phyloP scores from a whole-genome alignment of 2,797 vertebrate species.

The Typhlichthys subterraneus region DNA sequence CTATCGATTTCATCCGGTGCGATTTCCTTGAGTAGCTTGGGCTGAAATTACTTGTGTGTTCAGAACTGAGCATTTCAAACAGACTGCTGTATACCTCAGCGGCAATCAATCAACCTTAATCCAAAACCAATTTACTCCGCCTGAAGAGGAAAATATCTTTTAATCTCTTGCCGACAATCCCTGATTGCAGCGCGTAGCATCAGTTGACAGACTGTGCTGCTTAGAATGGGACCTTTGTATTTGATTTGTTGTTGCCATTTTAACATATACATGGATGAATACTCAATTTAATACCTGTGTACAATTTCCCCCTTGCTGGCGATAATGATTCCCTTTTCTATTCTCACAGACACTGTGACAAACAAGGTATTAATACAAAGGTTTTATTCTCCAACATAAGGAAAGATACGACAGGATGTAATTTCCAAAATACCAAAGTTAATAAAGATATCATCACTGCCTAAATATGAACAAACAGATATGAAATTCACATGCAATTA shows the following conservation, averaged over 20 bases:
- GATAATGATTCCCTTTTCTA: slow-evolving; percentile 27
- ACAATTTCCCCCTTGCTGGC: slow-evolving; percentile 28
- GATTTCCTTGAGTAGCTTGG: slow-evolving; percentile 71
- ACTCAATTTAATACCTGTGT: slow-evolving; percentile 41
- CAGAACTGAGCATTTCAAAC: slow-evolving; percentile 72
- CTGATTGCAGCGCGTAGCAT: slow-evolving; percentile 70
- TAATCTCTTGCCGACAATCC: slow-evolving; percentile 79
- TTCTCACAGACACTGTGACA: slow-evolving; percentile 20
- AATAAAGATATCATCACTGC: slow-evolving; percentile 12
- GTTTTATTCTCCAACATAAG: slow-evolving; percentile 11
- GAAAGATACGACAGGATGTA: slow-evolving; percentile 6
- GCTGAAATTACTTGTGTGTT: slow-evolving; percentile 72
- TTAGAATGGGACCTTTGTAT: slow-evolving; percentile 60
- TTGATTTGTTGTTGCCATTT: slow-evolving; percentile 51
- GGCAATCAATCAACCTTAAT: slow-evolving; percentile 81
- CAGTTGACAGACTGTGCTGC: slow-evolving; percentile 68
- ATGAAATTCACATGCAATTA: no score
- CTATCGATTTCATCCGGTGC: slow-evolving; percentile 67
- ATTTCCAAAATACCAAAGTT: slow-evolving; percentile 9
- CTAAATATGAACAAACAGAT: background rate
- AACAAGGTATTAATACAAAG: slow-evolving; percentile 23
- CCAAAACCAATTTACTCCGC: slow-evolving; percentile 81
- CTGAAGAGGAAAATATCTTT: slow-evolving; percentile 82
- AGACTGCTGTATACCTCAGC: slow-evolving; percentile 72
- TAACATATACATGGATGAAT: slow-evolving; percentile 52